Percentiles rank a stretch among this genome's conserved stretches.
These are phyloP conservation scores for Silurus meridionalis DNA, from an alignment of 2,113 vertebrate species.

Conservation along the genomic window DNA sequence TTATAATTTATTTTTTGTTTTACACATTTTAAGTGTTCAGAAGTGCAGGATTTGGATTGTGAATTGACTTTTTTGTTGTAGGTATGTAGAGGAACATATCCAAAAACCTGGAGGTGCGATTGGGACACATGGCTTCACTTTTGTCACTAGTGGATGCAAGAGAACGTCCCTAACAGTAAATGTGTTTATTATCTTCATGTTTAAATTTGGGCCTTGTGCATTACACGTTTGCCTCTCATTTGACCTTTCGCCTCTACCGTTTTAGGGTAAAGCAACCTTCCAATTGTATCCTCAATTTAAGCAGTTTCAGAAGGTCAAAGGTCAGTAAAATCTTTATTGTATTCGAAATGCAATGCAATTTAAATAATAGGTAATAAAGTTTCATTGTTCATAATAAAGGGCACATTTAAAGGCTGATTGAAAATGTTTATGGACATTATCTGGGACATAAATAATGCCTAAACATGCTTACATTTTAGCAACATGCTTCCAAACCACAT, in stretches of 20 bases:
- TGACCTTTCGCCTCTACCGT: background rate
- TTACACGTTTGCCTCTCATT: background rate
- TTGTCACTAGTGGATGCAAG: conserved; percentile 81
- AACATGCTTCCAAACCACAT: background rate
- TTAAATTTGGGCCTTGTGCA: background rate
- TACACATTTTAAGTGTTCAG: background rate
- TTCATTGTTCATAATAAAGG: background rate
- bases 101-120: conserved; percentile 80
- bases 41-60: background rate
- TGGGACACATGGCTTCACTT: conserved; percentile 81
- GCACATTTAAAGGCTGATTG: conserved; percentile 70
- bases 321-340: conserved; percentile 58
- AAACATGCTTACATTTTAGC: background rate
- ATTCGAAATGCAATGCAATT: background rate
- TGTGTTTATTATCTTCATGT: background rate
- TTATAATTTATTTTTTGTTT: background rate
- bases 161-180: conserved; percentile 82
- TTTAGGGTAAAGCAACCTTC: conserved; percentile 80
- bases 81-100: conserved; percentile 83
- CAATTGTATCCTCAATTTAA: conserved; percentile 83
- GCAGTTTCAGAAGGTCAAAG: conserved; percentile 78
- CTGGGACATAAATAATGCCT: background rate
- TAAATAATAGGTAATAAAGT: background rate
- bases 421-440: background rate
- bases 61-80: conserved; percentile 48